phyloP scores from a whole-genome alignment of 2,113 vertebrate species.

The Dryoscopus gambensis region DNA sequence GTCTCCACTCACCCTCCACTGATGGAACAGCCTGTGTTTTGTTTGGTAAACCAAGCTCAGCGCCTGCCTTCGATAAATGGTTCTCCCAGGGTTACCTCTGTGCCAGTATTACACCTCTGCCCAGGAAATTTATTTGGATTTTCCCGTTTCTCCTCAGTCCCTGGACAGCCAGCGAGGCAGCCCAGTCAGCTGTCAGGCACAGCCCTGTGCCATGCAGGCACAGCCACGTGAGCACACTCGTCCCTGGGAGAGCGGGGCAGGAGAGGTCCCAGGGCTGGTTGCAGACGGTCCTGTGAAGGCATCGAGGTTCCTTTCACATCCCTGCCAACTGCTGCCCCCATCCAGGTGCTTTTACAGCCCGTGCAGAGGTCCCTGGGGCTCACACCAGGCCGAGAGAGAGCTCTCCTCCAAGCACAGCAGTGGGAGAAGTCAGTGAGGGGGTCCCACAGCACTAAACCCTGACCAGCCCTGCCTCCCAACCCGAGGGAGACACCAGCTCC shows the following conservation, averaged over 20 bases:
- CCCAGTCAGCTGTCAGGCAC: background rate
- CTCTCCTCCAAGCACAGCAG: background rate
- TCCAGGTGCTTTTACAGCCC: background rate
- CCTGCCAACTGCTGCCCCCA: background rate
- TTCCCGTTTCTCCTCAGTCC: background rate
- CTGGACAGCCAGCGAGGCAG: background rate
- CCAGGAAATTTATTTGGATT: background rate
- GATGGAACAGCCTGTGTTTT: background rate
- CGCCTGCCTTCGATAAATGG: rapidly evolving
- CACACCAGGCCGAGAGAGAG: background rate
- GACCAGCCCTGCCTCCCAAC: background rate
- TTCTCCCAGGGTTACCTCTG: background rate
- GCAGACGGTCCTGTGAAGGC: background rate
- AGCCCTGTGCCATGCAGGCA: rapidly evolving
- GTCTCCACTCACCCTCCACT: background rate
- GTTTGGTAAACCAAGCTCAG: background rate
- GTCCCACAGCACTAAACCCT: background rate
- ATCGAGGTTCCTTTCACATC: background rate
- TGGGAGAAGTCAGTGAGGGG: background rate
- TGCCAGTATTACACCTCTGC: background rate
- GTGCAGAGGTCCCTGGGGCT: rapidly evolving
- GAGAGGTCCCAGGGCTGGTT: background rate
- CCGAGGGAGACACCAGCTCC: background rate
- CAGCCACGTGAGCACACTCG: rapidly evolving
- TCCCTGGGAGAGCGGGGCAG: rapidly evolving